A percentile compares a stretch with the other conserved stretches of the same genome.
Conservation (phyloP, 2,888 invertebrate genomes). For the Lymantria dispar region DNA sequence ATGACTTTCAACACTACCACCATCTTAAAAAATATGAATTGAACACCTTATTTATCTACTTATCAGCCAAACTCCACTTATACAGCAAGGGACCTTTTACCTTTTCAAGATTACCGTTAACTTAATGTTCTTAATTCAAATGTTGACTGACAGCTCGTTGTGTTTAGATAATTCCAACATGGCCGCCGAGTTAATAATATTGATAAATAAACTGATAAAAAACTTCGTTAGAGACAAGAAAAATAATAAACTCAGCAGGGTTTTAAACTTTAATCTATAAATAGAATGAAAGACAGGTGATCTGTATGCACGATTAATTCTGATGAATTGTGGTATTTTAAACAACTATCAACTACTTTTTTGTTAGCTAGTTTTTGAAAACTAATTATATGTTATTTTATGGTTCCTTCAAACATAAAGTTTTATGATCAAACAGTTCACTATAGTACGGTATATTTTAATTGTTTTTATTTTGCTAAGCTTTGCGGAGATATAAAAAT, state of each 20-base stretch:
- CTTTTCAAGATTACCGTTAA: slow-evolving; percentile 13
- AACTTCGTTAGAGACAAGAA: slow-evolving; percentile 32
- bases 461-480: neutral
- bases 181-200: slow-evolving; percentile 36
- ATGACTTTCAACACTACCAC: too few relatives aligned
- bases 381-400: slow-evolving; percentile 8
- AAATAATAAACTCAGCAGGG: slow-evolving; percentile 51
- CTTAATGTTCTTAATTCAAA: slow-evolving; percentile 32
- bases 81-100: neutral
- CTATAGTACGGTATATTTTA: neutral
- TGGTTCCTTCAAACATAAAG: slow-evolving; percentile 1
- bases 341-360: slow-evolving; percentile 5
- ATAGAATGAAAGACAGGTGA: slow-evolving; percentile 35
- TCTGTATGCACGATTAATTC: slow-evolving; percentile 7
- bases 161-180: slow-evolving; percentile 26
- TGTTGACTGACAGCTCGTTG: slow-evolving; percentile 35
- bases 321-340: slow-evolving; percentile 11
- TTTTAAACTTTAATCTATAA: slow-evolving; percentile 19
- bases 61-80: too few relatives aligned
- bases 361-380: slow-evolving; percentile 1
- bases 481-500: neutral
- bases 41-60: too few relatives aligned
- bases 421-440: slow-evolving; percentile 1
- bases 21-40: too few relatives aligned
- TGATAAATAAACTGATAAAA: slow-evolving; percentile 50